A percentile compares a stretch with the other conserved stretches of the same genome.
These are phyloP conservation scores for Phaetusa simplex DNA, from an alignment of 2,113 vertebrate species.

Conservation along the genomic window DNA sequence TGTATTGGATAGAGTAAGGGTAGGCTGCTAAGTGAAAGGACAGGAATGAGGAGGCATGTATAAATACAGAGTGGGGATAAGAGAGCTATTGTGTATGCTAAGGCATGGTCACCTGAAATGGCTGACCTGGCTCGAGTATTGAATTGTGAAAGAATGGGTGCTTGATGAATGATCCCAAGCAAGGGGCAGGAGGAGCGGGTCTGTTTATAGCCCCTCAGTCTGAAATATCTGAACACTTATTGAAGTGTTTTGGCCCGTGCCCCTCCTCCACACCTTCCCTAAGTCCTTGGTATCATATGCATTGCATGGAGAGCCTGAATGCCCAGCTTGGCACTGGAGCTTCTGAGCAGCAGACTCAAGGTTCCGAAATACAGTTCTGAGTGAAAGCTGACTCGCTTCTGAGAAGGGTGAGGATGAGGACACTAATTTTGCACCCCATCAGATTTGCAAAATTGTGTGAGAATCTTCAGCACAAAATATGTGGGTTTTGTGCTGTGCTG, in stretches of 20 bases:
- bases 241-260: not conserved
- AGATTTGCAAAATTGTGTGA: not conserved
- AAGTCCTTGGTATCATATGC: not conserved
- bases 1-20: not conserved
- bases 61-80: not conserved
- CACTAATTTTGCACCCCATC: not conserved
- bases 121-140: rapidly evolving
- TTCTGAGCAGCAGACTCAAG: not conserved
- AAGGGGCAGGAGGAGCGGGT: rapidly evolving
- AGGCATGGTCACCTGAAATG: not conserved
- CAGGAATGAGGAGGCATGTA: not conserved
- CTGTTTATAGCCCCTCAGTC: not conserved
- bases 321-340: not conserved
- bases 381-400: not conserved
- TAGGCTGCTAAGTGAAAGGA: not conserved
- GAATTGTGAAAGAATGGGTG: not conserved
- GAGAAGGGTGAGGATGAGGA: not conserved
- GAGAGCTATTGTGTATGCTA: not conserved
- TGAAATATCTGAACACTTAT: not conserved
- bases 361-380: not conserved
- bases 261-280: not conserved
- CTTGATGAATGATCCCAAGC: not conserved
- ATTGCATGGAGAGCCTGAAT: not conserved
- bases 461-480: not conserved
- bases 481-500: not conserved